Conservation (phyloP, 2,113 vertebrate species). For the Campylomormyrus numenius region DNA sequence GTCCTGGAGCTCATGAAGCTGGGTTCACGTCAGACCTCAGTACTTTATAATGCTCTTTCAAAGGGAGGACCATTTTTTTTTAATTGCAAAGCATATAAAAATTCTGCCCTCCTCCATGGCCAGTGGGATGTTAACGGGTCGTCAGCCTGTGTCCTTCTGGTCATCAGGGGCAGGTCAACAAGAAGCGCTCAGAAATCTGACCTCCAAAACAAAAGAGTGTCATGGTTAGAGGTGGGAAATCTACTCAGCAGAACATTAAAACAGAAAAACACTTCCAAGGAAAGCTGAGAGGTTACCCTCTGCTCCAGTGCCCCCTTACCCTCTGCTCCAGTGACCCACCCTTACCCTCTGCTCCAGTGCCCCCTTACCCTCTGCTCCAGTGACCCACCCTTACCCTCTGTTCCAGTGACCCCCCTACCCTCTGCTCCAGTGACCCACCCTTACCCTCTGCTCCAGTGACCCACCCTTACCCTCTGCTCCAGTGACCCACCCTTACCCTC, state of each 20-base stretch:
- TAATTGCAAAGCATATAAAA: background rate
- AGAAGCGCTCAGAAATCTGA: background rate
- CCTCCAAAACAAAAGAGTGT: background rate
- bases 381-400: too few relatives aligned
- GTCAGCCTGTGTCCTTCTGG: background rate
- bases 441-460: too few relatives aligned
- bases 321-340: too few relatives aligned
- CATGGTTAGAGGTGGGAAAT: background rate
- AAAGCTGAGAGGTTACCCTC: background rate
- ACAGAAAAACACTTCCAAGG: background rate
- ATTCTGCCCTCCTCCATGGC: background rate
- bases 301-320: background rate
- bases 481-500: too few relatives aligned
- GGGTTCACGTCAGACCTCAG: background rate
- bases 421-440: background rate
- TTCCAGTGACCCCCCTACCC: background rate
- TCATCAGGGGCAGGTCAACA: background rate
- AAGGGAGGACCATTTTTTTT: background rate
- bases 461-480: too few relatives aligned
- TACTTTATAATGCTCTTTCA: background rate
- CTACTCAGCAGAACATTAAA: background rate
- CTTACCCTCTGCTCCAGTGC: background rate
- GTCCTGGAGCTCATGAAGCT: slow-evolving; percentile 47
- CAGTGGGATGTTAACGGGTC: background rate
- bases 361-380: too few relatives aligned